Conservation (phyloP, 2,113 vertebrate species). For the Hirundichthys speculiger region DNA sequence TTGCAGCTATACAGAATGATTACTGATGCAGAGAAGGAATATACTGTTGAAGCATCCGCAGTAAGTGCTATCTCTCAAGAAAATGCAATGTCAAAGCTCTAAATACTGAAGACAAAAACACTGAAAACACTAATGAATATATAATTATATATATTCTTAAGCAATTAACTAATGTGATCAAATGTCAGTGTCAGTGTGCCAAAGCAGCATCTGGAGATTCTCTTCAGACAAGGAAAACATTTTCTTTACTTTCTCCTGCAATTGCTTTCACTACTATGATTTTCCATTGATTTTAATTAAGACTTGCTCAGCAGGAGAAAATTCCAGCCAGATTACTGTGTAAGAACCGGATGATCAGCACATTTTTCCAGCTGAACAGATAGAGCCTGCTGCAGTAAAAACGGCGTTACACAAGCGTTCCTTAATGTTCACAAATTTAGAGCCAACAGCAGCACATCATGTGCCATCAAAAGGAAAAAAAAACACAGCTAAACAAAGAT, state of each 20-base stretch:
- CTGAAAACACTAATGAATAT: not conserved
- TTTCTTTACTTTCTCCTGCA: constrained; percentile 58
- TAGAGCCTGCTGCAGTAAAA: constrained; percentile 73
- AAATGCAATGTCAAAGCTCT: not conserved
- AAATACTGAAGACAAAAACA: not conserved
- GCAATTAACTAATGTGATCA: not conserved
- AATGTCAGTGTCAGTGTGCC: constrained; percentile 1
- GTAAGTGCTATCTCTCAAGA: not conserved
- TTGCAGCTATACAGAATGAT: not conserved
- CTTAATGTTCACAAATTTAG: constrained; percentile 45
- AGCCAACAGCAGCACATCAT: constrained; percentile 22
- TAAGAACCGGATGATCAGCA: constrained; percentile 82
- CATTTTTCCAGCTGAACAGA: constrained; percentile 82
- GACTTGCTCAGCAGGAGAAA: constrained; percentile 82
- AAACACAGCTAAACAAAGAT: constrained; percentile 11
- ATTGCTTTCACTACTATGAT: constrained; percentile 78
- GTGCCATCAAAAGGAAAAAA: constrained; percentile 10
- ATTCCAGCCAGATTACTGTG: constrained; percentile 85
- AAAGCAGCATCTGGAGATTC: constrained; percentile 39
- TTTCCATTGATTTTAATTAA: constrained; percentile 89
- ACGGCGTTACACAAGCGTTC: constrained; percentile 70
- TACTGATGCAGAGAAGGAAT: not conserved
- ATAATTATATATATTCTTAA: not conserved
- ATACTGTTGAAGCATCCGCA: not conserved
- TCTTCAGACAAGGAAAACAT: constrained; percentile 48